These are phyloP conservation scores for Drosophila pruinosa DNA, from an alignment of 1,140 invertebrate species.

Conservation along the genomic window DNA sequence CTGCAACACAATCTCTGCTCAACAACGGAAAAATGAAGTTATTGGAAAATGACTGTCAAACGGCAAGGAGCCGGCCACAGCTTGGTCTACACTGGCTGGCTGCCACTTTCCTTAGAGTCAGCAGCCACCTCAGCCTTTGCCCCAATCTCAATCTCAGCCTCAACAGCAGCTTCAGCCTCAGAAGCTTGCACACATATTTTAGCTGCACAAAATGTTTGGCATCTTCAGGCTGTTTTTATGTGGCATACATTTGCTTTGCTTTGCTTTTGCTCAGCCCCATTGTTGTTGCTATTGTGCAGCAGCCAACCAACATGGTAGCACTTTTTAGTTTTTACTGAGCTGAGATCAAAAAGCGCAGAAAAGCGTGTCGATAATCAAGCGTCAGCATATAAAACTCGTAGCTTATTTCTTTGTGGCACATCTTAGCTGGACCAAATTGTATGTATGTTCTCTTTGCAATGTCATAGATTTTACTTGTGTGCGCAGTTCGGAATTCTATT, in stretches of 20 bases:
- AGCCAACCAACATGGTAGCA: slow-evolving; percentile 60
- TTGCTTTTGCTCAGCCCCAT: slow-evolving; percentile 5
- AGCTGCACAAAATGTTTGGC: slow-evolving; percentile 71
- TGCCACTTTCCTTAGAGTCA: slow-evolving; percentile 22
- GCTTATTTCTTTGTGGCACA: slow-evolving; percentile 58
- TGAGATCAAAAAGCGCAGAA: slow-evolving; percentile 25
- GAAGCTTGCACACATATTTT: slow-evolving; percentile 44
- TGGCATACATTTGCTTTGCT: slow-evolving; percentile 32
- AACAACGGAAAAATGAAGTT: slow-evolving; percentile 80
- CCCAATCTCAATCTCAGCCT: slow-evolving; percentile 11
- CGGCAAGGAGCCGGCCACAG: slow-evolving; percentile 55
- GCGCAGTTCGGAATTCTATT: slow-evolving; percentile 23
- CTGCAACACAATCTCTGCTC: slow-evolving; percentile 79
- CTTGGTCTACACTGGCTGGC: slow-evolving; percentile 48
- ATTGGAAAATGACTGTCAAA: slow-evolving; percentile 79
- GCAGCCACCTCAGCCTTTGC: background rate
- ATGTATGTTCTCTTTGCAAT: background rate
- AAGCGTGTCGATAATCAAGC: slow-evolving; percentile 76
- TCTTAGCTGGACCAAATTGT: slow-evolving; percentile 31
- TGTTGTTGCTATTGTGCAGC: slow-evolving; percentile 32
- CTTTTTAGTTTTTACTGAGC: slow-evolving; percentile 47
- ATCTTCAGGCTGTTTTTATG: slow-evolving; percentile 65
- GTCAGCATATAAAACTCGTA: slow-evolving; percentile 75
- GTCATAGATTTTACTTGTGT: slow-evolving; percentile 26
- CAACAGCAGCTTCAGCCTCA: background rate